Base-by-base conservation (phyloP, 2,113 vertebrate genomes). In the Sorex fumeus region DNA sequence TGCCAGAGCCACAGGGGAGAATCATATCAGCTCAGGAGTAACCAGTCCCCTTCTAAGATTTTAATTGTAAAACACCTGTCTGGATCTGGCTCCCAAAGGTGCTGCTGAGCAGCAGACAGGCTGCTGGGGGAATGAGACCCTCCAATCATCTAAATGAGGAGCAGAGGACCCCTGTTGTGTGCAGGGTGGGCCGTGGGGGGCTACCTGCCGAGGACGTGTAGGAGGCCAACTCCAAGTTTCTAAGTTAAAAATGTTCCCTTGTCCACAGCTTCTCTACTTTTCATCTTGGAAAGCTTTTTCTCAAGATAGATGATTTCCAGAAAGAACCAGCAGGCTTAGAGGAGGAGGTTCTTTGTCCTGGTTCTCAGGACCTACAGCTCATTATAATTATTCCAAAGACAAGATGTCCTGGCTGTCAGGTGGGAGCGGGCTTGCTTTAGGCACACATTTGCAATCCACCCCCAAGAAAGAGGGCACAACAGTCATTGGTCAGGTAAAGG, bases 11-110 rank as follows among this genome's bases (percentile, higher is more conserved):
- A 85, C 32, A 40, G 12, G 1, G 43, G 80, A 94, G 47, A 36
- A 87, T 77, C 74, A 1, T 85, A 60, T 93, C 67, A 12, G 88
- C 72, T 28, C 67, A 36, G 82, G 16, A 88, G 3, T 62, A 70
- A 30, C 62, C 69, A 81, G 21, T 6, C 92, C 91, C 94, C 70
- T 91, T 80, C 6, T 67, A 34, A 96, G 62, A 40, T 67, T 87
- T 27, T 88, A 50, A 21, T 53, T 89, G 23, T 57, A 32, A 83
- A 91, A 89, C 13, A 13, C 6, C 43, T 36, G 1, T 36, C 18
- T 91, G 62, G 69, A 66, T 64, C 21, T 18, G 19, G 30, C 62
- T 53, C 32, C 40, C 70, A 62, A 3, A 18, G 66, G 76, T 83
- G 34, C 67, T n/a, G 27, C 34, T 53, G 47, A 30, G 9, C 6